These are phyloP conservation scores for Polypedilum vanderplanki DNA, from an alignment of 1,140 invertebrate species.

Conservation along the genomic window DNA sequence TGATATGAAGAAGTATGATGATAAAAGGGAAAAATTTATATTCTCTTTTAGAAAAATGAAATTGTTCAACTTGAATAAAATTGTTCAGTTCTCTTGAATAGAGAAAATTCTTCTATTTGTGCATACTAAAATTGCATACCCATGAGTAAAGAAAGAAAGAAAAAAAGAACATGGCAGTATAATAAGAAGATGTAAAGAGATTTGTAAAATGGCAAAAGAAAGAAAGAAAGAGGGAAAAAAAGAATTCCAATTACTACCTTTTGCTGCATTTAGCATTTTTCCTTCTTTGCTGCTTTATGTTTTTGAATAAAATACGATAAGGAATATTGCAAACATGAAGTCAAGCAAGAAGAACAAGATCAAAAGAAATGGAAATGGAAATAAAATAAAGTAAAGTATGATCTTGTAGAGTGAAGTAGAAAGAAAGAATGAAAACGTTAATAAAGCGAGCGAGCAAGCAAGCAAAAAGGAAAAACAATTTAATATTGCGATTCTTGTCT, in stretches of 20 bases:
- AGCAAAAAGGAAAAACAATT: constrained; percentile 17
- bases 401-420: neutral
- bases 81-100: no score
- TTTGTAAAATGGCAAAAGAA: constrained; percentile 16
- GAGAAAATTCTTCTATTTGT: no score
- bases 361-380: constrained; percentile 21
- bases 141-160: no score
- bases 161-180: no score
- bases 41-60: no score
- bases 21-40: no score
- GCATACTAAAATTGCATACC: no score
- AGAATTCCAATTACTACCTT: constrained; percentile 26
- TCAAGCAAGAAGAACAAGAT: constrained; percentile 17
- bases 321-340: constrained; percentile 22
- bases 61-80: no score
- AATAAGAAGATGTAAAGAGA: neutral
- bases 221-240: neutral
- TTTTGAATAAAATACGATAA: neutral
- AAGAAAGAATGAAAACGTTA: neutral
- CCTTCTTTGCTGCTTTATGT: neutral
- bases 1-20: no score
- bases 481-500: constrained; percentile 28
- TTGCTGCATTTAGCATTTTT: constrained; percentile 17
- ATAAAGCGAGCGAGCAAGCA: neutral
- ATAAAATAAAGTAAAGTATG: neutral